These are phyloP conservation scores for Tachystola acroxantha DNA, from an alignment of 2,888 invertebrate genomes.

Conservation along the genomic window DNA sequence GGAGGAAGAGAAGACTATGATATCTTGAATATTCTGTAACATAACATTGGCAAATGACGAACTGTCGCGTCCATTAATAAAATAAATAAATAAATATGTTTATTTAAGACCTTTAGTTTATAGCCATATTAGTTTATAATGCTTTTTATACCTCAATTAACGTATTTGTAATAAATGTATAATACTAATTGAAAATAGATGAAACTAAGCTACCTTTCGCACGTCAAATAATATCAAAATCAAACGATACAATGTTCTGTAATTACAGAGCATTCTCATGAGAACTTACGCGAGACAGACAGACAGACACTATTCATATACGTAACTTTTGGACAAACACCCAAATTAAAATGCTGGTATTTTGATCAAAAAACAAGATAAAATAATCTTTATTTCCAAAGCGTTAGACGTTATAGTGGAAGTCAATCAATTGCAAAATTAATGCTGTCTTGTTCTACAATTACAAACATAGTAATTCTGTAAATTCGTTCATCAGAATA, in stretches of 20 bases:
- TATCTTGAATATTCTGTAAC: too few relatives aligned
- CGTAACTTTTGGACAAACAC: neutral
- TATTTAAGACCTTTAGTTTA: too few relatives aligned
- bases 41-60: too few relatives aligned
- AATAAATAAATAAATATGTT: too few relatives aligned
- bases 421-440: neutral
- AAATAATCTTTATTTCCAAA: neutral
- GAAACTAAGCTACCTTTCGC: neutral
- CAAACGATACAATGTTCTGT: slow-evolving; percentile 11
- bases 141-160: too few relatives aligned
- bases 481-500: too few relatives aligned
- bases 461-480: neutral
- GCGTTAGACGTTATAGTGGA: neutral
- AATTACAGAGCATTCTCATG: slow-evolving; percentile 5
- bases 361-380: neutral
- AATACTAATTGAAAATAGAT: neutral
- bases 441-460: neutral
- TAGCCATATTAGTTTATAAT: too few relatives aligned
- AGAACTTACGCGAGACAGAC: neutral
- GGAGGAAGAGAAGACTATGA: too few relatives aligned
- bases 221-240: neutral
- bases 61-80: too few relatives aligned
- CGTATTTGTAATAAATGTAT: too few relatives aligned
- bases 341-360: neutral
- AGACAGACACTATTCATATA: neutral